phyloP scores from a whole-genome alignment of 2,113 vertebrate genomes.

The Tetrao urogallus region DNA sequence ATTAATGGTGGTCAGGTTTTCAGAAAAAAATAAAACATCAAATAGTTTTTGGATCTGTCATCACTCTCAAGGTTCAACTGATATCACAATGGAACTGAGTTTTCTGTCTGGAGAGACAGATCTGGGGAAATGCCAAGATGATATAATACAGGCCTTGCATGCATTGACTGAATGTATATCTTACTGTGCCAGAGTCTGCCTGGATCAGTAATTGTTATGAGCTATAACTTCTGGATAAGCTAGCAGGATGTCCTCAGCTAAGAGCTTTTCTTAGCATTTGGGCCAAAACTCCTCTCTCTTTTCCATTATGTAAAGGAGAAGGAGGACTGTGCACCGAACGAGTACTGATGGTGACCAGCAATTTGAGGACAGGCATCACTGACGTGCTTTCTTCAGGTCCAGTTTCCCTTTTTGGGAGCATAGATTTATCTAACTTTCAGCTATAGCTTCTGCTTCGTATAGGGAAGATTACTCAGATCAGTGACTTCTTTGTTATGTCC shows the following conservation, averaged over 20 bases:
- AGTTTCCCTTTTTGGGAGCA: background rate
- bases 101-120: constrained; percentile 28
- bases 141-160: constrained; percentile 35
- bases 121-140: constrained; percentile 24
- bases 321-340: background rate
- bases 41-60: constrained; percentile 16
- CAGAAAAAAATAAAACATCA: background rate
- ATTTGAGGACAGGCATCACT: background rate
- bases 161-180: constrained; percentile 17
- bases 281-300: constrained; percentile 2
- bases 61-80: constrained; percentile 36
- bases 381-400: background rate
- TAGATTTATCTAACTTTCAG: background rate
- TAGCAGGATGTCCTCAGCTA: constrained; percentile 30
- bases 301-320: background rate
- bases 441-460: background rate
- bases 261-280: background rate
- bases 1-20: background rate
- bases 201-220: constrained; percentile 53
- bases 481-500: background rate
- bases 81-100: constrained; percentile 32
- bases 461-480: background rate
- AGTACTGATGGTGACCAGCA: background rate
- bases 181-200: constrained; percentile 42
- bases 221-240: constrained; percentile 38